Conservation (phyloP, 53 echinoderm and acorn worm genomes). For the Henricia sp. region DNA sequence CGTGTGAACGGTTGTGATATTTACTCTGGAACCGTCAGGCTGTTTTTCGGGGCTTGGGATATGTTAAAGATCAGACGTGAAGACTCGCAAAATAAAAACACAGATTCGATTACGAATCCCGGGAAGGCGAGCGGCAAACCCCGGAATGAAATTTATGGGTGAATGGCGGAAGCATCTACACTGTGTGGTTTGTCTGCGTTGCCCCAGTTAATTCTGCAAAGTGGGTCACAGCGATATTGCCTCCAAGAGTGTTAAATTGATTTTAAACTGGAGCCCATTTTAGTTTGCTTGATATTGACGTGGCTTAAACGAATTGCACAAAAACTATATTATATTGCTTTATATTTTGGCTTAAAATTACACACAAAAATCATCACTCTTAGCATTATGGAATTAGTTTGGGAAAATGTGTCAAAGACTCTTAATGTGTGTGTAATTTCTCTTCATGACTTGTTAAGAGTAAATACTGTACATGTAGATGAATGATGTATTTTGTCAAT, state of each 20-base stretch:
- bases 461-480: too few species aligned
- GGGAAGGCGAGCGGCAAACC: neutral
- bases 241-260: conserved; percentile 42
- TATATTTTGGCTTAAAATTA: too few species aligned
- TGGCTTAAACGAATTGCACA: conserved; percentile 1
- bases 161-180: neutral
- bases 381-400: too few species aligned
- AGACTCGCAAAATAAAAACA: conserved; percentile 16
- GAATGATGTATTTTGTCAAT: too few species aligned
- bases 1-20: too few species aligned
- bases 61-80: neutral
- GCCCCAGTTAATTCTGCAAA: conserved; percentile 47
- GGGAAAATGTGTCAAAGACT: too few species aligned
- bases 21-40: too few species aligned
- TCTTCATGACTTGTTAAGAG: too few species aligned
- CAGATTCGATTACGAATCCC: conserved; percentile 6
- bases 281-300: conserved; percentile 34
- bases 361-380: too few species aligned
- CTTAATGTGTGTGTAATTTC: too few species aligned
- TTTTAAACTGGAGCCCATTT: conserved; percentile 40
- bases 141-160: conserved; percentile 15
- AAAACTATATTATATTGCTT: too few species aligned
- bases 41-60: neutral
- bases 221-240: conserved; percentile 45
- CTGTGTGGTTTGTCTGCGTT: neutral